These are phyloP conservation scores for Cryptus viduatorius DNA, from an alignment of 2,888 invertebrate species.

Conservation along the genomic window DNA sequence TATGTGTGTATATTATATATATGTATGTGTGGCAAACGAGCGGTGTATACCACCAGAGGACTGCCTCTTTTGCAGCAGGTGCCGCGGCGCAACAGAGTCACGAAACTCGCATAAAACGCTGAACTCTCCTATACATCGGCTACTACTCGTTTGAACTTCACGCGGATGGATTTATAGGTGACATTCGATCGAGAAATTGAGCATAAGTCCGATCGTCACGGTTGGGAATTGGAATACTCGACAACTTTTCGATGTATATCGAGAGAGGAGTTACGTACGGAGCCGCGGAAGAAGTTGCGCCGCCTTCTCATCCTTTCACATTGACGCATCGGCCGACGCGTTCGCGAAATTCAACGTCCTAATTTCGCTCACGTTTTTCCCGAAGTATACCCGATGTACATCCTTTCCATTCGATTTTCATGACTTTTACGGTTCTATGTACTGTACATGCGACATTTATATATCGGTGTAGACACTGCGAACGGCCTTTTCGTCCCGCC, in stretches of 20 bases:
- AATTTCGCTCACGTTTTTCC: slow-evolving; percentile 42
- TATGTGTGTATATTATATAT: background rate
- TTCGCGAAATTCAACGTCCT: slow-evolving; percentile 13
- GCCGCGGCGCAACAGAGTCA: slow-evolving; percentile 50
- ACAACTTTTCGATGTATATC: slow-evolving; percentile 43
- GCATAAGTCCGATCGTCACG: slow-evolving; percentile 28
- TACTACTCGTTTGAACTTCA: slow-evolving; percentile 36
- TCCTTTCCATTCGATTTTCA: slow-evolving; percentile 34
- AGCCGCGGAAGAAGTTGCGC: slow-evolving; percentile 4
- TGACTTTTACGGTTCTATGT: slow-evolving; percentile 15
- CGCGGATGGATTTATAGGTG: slow-evolving; percentile 54
- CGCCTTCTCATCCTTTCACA: background rate
- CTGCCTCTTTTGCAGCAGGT: background rate
- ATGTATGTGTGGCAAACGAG: background rate
- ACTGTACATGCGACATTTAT: background rate
- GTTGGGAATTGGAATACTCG: slow-evolving; percentile 25
- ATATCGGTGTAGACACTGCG: too few relatives aligned
- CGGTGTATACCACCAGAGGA: background rate
- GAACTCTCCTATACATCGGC: slow-evolving; percentile 43
- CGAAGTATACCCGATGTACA: background rate
- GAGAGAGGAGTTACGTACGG: background rate
- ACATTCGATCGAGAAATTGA: slow-evolving; percentile 52
- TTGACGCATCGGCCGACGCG: background rate
- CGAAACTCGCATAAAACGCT: slow-evolving; percentile 64
- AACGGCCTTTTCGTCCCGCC: too few relatives aligned